Evolutionary conservation across 2,888 invertebrate genomes (phyloP), one percentile per base, ranked within the genome.

Genomic region (Apodemia zela): DNA sequence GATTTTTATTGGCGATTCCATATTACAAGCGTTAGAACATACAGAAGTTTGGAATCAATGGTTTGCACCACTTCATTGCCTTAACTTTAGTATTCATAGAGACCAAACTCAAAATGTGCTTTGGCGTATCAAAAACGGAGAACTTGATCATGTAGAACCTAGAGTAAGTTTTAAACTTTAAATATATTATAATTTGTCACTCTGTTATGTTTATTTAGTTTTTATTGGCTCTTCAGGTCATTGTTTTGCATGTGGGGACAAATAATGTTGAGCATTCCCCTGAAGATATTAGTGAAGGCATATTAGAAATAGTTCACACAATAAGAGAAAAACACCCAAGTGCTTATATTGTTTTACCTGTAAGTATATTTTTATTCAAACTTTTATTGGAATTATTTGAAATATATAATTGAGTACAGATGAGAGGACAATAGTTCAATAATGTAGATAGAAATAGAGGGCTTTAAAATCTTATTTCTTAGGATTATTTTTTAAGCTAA

Each of bases 111-210:
- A 98, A 82, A 95, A 98, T 93, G 95, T 98, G 15, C 89, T 98
- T 49, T 98, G 98, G 98, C 93, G 98, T 74, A 94, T 98, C 59
- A 93, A 94, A 78, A 97, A 98, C 89, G 98, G 98, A 62, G 97
- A 97, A 87, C 88, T 98, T 74, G 97, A 98, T 80, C 94, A 95
- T 89, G 95, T 98, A 69, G 95, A 95, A 80, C 97, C 98, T 10
- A 98, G 97, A 93, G 97, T 97, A 76, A 75, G 75, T 72, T 61
- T 62, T 35, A 17, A 35, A 7, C 6, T 47, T 35, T 21, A 33
- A 61, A 21, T 57, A 13, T 63, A 17, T n/a, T 42, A 15, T 10
- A 25, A 51, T 64, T 54, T 38, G 3, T 51, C 54, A 25, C 58
- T 42, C 35, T 45, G 49, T 49, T 62, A 49, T 29, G 47, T 49